Evolutionary conservation across 2,888 invertebrate species (phyloP).

Genomic region (Tenthredo mesomela): DNA sequence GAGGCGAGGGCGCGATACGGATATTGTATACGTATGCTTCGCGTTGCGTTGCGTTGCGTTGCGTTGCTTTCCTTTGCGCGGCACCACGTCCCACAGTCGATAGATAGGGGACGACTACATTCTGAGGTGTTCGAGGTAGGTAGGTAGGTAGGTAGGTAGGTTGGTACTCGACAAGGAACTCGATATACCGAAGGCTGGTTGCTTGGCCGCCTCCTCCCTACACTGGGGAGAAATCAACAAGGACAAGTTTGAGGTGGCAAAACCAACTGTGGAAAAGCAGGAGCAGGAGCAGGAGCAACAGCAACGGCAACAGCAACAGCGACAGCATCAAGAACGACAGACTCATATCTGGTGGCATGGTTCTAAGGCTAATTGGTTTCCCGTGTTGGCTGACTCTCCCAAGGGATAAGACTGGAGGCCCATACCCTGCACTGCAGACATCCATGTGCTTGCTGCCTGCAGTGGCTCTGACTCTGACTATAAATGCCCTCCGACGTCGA

Average conservation of each 20-base stretch:
- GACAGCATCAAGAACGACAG: conserved; percentile 33
- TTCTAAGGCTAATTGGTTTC: conserved; percentile 77
- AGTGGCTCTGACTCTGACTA: conserved; percentile 54
- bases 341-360: conserved; percentile 69
- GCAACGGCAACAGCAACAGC: conserved; percentile 56
- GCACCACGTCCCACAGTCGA: conserved; percentile 40
- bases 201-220: neutral
- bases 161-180: neutral
- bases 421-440: conserved; percentile 43
- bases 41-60: neutral
- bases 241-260: conserved; percentile 39
- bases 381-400: conserved; percentile 74
- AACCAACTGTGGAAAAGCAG: conserved; percentile 26
- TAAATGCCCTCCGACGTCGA: conserved; percentile 39
- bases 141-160: conserved; percentile 1
- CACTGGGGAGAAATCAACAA: conserved; percentile 4
- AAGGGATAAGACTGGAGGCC: conserved; percentile 71
- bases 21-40: conserved; percentile 33
- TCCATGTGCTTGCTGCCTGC: conserved; percentile 37
- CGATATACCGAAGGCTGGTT: conserved; percentile 17
- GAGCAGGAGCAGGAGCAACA: conserved; percentile 53
- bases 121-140: conserved; percentile 41
- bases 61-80: conserved; percentile 15
- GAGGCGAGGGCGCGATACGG: conserved; percentile 30
- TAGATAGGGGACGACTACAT: conserved; percentile 46